phyloP scores from a whole-genome alignment of 1,140 invertebrate species.

The Platyura marginata region DNA sequence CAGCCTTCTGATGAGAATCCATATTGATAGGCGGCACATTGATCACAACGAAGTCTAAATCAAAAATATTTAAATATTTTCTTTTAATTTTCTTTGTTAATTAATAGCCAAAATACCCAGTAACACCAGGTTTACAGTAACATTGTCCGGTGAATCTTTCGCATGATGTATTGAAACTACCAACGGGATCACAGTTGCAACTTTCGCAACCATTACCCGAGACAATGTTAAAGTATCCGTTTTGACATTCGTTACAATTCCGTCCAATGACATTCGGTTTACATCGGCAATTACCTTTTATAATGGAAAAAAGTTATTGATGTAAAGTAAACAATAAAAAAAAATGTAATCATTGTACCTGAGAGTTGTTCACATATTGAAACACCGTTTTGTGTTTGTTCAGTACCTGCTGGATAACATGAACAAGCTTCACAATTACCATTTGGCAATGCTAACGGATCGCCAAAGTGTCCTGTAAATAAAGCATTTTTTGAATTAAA shows the following conservation, averaged over 20 bases:
- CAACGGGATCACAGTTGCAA: constrained; percentile 73
- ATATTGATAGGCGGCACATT: constrained; percentile 69
- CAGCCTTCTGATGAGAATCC: constrained; percentile 79
- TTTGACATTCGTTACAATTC: constrained; percentile 70
- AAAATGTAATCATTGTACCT: no score
- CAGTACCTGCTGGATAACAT: constrained; percentile 64
- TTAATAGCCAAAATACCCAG: constrained; percentile 46
- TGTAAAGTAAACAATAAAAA: no score
- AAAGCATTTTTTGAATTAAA: no score
- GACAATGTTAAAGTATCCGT: constrained; percentile 65
- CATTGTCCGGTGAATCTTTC: constrained; percentile 69
- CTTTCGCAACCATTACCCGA: constrained; percentile 69
- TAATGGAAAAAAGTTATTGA: no score
- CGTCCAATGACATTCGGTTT: constrained; percentile 68
- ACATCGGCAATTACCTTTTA: constrained; percentile 78
- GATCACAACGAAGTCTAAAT: constrained; percentile 54
- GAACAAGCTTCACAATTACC: constrained; percentile 80
- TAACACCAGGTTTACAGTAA: constrained; percentile 66
- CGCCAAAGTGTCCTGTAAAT: constrained; percentile 61
- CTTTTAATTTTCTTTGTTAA: neutral
- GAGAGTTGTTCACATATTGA: constrained; percentile 60
- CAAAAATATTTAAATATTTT: no score
- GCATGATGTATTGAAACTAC: constrained; percentile 69
- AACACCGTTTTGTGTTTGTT: constrained; percentile 45
- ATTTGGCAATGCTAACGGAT: constrained; percentile 68